phyloP scores from a whole-genome alignment of 2,888 invertebrate genomes.

The Leptopilina myrica region DNA sequence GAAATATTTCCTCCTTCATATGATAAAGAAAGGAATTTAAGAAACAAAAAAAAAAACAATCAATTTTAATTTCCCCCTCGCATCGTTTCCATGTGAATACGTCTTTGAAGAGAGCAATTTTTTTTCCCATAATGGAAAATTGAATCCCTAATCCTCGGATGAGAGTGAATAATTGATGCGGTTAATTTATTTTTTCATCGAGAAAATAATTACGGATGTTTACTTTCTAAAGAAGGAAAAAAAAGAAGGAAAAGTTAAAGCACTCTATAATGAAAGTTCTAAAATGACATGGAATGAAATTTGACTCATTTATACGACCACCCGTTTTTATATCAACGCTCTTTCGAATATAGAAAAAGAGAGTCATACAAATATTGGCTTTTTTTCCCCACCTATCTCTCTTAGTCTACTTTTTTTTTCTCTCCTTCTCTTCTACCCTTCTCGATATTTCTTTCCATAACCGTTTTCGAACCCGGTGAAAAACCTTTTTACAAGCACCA shows the following conservation, averaged over 20 bases:
- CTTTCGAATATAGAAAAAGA: not conserved
- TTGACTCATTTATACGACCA: not conserved
- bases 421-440: not conserved
- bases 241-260: not conserved
- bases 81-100: not conserved
- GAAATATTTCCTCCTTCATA: not conserved
- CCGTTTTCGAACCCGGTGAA: not conserved
- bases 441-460: constrained; percentile 1
- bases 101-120: not conserved
- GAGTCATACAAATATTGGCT: constrained; percentile 1
- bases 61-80: not conserved
- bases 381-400: not conserved
- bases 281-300: constrained; percentile 33
- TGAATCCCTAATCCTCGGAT: not conserved
- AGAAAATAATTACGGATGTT: constrained; percentile 4
- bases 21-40: too few relatives aligned
- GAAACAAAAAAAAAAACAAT: not conserved
- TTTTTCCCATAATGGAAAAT: not conserved
- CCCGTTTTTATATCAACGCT: not conserved
- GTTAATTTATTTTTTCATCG: not conserved
- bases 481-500: constrained; percentile 2
- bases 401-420: not conserved
- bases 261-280: not conserved
- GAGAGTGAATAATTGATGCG: constrained; percentile 9
- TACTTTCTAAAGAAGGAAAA: not conserved